These are phyloP conservation scores for Callipepla californica DNA, from an alignment of 2,113 vertebrate genomes.

Conservation along the genomic window DNA sequence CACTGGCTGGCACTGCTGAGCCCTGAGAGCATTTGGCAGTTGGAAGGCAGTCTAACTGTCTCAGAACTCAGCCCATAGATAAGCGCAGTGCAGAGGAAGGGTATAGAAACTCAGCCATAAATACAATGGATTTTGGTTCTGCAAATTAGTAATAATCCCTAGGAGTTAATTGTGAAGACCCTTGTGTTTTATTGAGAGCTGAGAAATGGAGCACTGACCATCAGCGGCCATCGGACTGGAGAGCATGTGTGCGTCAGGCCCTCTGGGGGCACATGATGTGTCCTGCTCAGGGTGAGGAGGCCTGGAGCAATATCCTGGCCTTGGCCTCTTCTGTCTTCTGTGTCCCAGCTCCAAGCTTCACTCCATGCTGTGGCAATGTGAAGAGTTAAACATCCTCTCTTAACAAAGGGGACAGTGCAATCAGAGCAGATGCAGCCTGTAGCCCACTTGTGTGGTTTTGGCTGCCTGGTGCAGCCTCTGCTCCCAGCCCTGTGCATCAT, in stretches of 20 bases:
- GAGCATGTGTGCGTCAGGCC: not conserved
- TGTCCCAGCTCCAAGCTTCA: not conserved
- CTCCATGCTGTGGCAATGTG: fast-evolving
- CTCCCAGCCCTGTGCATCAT: fast-evolving
- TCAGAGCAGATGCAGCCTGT: not conserved
- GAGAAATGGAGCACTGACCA: not conserved
- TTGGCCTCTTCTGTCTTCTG: not conserved
- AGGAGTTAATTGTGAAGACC: not conserved
- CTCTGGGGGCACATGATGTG: fast-evolving
- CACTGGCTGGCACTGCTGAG: not conserved
- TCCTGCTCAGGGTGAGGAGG: not conserved
- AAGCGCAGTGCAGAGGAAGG: not conserved
- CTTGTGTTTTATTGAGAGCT: not conserved
- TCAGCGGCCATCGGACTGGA: not conserved
- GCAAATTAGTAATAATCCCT: not conserved
- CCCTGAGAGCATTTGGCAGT: not conserved
- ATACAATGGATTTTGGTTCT: not conserved
- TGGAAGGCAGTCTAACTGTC: not conserved
- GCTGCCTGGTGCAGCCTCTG: not conserved
- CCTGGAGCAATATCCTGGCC: not conserved
- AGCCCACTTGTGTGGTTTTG: fast-evolving
- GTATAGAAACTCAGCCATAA: not conserved
- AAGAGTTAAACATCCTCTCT: not conserved
- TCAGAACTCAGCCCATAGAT: not conserved
- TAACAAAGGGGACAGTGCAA: not conserved